phyloP scores from a whole-genome alignment of 2,113 vertebrate genomes.

The Neotoma lepida region DNA sequence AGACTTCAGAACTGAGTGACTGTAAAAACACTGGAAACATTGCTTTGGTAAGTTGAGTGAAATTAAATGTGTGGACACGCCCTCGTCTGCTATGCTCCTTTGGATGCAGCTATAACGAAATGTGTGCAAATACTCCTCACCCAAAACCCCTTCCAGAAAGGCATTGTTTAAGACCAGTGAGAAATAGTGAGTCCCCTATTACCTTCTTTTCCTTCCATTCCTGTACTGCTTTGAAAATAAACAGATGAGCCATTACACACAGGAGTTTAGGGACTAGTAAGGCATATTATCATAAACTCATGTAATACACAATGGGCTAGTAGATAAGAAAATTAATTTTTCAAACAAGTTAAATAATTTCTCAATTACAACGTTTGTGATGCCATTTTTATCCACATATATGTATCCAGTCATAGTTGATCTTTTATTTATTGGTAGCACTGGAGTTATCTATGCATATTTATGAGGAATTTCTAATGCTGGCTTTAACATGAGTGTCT shows the following conservation, averaged over 20 bases:
- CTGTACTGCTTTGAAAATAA: neutral
- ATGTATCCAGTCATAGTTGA: neutral
- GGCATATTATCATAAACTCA: neutral
- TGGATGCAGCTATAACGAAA: no score
- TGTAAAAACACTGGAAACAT: neutral
- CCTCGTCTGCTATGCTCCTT: neutral
- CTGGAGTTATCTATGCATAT: neutral
- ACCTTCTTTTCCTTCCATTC: neutral
- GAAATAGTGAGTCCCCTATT: neutral
- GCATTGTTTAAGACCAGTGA: neutral
- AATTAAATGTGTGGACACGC: neutral
- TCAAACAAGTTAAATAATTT: slow-evolving; percentile 30
- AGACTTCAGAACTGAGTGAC: neutral
- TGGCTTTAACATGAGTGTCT: neutral
- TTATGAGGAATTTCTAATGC: neutral
- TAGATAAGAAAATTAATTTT: neutral
- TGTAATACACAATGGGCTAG: neutral
- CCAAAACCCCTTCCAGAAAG: neutral
- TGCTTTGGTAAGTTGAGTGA: neutral
- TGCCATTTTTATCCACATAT: neutral
- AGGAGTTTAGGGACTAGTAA: slow-evolving; percentile 24
- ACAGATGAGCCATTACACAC: neutral
- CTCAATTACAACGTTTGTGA: slow-evolving; percentile 11
- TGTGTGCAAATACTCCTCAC: neutral
- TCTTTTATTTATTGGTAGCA: neutral